Base-by-base conservation (phyloP, 2,113 vertebrate species). In the Geothlypis trichas region DNA sequence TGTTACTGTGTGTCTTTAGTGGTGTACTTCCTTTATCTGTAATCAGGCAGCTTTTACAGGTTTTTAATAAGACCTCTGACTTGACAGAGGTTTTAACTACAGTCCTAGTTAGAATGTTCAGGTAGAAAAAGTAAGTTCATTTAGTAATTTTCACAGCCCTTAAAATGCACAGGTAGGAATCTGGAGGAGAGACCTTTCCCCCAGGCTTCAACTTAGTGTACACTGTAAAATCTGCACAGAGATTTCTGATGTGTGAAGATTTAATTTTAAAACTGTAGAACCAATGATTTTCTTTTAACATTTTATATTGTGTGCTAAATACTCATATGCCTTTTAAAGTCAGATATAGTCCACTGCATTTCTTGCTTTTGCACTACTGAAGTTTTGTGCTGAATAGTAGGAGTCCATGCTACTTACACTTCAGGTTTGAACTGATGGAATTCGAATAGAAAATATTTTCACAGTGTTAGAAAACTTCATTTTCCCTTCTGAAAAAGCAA, bases 1-100 rank as follows among this genome's bases (percentile, higher is more conserved):
- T 7, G 3, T 93, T 89, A 77, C 35, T 67, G 59, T 83, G 72
- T 22, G n/a, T 76, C 79, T 74, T 81, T 72, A 78, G 79, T 69
- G 68, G 78, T 94, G 84, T 89, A 71, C 84, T 84, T 84, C 73
- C 85, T 92, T 87, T 96, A 97, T 98, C 96, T 98, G 96, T 98
- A 98, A 98, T 98, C 97, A 97, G 97, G 96, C 96, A 97, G 96
- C 97, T 96, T 97, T 97, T 95, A 97, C 95, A 97, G 97, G 94
- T 97, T 97, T 97, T 93, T 93, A 96, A 89, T 86, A 93, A 89
- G 93, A 90, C 86, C 65, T 93, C 92, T 95, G 89, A 83, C 81
- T 95, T 75, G 94, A 93, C 87, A 94, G 87, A 74, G 58, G 49
- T 84, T 93, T 93, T 87, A 89, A 80, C 63, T 89, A 62, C 76